These are phyloP conservation scores for Philereme vetulata DNA, from an alignment of 2,888 invertebrate genomes.

Conservation along the genomic window DNA sequence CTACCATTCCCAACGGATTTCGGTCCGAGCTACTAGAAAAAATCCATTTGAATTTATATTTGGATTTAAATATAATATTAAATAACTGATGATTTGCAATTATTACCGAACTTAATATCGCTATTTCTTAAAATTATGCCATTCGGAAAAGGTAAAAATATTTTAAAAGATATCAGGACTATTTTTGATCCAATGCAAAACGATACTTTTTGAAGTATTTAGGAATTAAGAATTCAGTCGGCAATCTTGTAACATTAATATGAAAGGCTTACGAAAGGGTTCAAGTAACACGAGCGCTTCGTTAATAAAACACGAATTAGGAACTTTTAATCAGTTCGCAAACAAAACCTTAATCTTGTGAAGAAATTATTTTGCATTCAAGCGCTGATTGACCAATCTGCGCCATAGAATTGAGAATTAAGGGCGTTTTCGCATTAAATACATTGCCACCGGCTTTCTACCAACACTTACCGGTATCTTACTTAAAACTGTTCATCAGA, in stretches of 20 bases:
- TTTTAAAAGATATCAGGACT: background rate
- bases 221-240: conserved; percentile 32
- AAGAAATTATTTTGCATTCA: conserved; percentile 28
- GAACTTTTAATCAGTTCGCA: conserved; percentile 41
- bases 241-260: conserved; percentile 42
- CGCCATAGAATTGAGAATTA: conserved; percentile 2
- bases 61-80: background rate
- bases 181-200: conserved; percentile 12
- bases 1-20: conserved; percentile 21
- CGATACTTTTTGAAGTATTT: conserved; percentile 21
- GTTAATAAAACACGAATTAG: conserved; percentile 51
- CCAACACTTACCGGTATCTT: too few species aligned
- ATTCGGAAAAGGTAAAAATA: too few species aligned
- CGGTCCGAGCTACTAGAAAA: conserved; percentile 25
- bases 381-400: conserved; percentile 21
- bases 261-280: conserved; percentile 43
- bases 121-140: too few species aligned
- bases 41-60: conserved; percentile 22
- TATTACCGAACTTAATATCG: too few species aligned
- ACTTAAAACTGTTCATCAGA: too few species aligned
- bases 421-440: background rate
- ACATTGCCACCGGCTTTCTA: too few species aligned
- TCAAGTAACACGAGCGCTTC: conserved; percentile 47
- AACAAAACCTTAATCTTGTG: conserved; percentile 37
- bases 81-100: too few species aligned